Evolutionary conservation across 2,797 vertebrate genomes (phyloP).

Genomic region (Myiothlypis coronata): DNA sequence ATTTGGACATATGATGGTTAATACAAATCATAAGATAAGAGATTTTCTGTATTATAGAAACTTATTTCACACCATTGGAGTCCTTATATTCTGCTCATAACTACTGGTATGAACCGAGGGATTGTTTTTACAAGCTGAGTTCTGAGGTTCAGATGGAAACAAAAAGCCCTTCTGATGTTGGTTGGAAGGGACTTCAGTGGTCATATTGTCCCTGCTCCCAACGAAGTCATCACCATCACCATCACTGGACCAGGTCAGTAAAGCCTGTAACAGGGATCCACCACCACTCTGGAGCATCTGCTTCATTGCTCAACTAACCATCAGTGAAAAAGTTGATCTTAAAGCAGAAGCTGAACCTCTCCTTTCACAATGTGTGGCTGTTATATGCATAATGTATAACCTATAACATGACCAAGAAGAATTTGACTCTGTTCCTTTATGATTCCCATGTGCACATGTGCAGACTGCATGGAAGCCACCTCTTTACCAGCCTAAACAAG

Average conservation of each 20-base stretch:
- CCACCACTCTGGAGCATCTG: background rate
- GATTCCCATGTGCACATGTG: rapidly evolving
- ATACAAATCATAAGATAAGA: background rate
- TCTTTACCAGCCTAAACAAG: background rate
- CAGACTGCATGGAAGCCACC: background rate
- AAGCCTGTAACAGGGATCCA: background rate
- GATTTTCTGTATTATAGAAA: background rate
- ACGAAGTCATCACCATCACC: background rate
- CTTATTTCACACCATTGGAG: background rate
- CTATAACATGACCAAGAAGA: background rate
- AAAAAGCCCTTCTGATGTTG: background rate
- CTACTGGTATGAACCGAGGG: background rate
- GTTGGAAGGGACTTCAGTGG: background rate
- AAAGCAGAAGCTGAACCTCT: background rate
- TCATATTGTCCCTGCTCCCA: background rate
- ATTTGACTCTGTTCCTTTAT: background rate
- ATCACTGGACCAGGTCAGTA: background rate
- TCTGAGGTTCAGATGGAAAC: background rate
- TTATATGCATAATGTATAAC: background rate
- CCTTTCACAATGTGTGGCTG: background rate
- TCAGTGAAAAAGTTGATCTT: background rate
- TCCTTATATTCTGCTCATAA: background rate
- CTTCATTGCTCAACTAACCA: background rate
- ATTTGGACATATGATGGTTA: background rate
- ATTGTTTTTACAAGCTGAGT: background rate